Percentiles rank a stretch among this genome's conserved stretches.
Evolutionary conservation across 2,888 invertebrate genomes (phyloP).

Genomic region (Ichneumoninae sp.): DNA sequence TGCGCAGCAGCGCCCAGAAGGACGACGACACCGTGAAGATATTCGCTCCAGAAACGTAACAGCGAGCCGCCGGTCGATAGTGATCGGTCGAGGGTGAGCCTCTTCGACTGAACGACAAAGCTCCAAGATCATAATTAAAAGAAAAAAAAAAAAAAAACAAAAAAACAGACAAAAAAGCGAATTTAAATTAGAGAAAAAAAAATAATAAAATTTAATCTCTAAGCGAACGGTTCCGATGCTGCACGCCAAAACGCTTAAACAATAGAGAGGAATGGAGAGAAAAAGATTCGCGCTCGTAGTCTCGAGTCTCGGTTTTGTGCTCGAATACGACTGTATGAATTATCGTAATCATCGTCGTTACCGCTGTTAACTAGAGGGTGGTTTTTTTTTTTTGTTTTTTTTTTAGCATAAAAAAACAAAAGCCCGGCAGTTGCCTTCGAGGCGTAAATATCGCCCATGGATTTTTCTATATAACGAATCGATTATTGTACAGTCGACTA

Average conservation of each 20-base stretch:
- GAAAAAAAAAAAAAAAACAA: neutral
- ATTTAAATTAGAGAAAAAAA: conserved; percentile 6
- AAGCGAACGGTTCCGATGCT: conserved; percentile 12
- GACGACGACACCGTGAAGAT: conserved; percentile 78
- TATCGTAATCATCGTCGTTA: conserved; percentile 14
- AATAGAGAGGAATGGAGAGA: conserved; percentile 3
- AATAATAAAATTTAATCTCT: neutral
- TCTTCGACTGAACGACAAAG: conserved; percentile 43
- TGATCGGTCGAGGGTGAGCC: conserved; percentile 35
- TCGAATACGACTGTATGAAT: conserved; percentile 6
- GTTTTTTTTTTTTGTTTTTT: conserved; percentile 1
- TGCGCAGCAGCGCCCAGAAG: conserved; percentile 79
- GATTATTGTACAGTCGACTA: conserved; percentile 50
- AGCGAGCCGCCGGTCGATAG: conserved; percentile 67
- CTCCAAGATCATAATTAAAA: conserved; percentile 55
- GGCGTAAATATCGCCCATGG: conserved; percentile 35
- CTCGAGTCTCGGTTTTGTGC: conserved; percentile 7
- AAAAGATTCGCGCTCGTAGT: conserved; percentile 24
- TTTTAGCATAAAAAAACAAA: conserved; percentile 41
- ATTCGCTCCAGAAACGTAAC: conserved; percentile 83
- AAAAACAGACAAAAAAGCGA: neutral
- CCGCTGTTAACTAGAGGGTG: conserved; percentile 34
- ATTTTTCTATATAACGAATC: conserved; percentile 45
- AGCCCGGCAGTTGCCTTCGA: conserved; percentile 46
- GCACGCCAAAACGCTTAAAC: conserved; percentile 24